Evolutionary conservation across 2,797 vertebrate species (phyloP).

Genomic region (Buceros bicornis): DNA sequence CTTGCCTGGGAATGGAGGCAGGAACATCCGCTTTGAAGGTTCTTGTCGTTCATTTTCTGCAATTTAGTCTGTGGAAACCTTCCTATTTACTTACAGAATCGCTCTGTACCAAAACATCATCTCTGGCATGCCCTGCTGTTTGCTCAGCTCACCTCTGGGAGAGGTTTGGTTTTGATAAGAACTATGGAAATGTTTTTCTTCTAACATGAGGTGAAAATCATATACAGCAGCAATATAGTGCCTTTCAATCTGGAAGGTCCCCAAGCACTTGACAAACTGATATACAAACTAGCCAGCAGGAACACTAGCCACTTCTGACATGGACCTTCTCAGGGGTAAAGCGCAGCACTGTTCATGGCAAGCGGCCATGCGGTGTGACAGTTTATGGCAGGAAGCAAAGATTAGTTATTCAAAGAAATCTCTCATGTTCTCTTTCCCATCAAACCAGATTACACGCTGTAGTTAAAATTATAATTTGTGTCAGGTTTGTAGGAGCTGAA

Average conservation of each 20-base stretch:
- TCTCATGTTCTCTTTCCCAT: background rate
- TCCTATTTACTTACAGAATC: constrained; percentile 40
- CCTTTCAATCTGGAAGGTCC: constrained; percentile 10
- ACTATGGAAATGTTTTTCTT: constrained; percentile 58
- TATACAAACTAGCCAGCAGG: background rate
- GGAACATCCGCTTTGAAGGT: background rate
- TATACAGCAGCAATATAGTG: constrained; percentile 14
- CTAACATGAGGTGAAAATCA: constrained; percentile 31
- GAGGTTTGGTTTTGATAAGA: constrained; percentile 68
- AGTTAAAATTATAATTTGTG: background rate
- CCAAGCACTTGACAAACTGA: background rate
- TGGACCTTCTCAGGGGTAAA: background rate
- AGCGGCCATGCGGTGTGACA: background rate
- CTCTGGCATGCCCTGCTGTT: constrained; percentile 41
- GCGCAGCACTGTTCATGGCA: background rate
- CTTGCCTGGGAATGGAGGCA: background rate
- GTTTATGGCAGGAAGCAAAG: constrained; percentile 20
- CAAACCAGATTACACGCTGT: background rate
- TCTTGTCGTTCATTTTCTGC: constrained; percentile 24
- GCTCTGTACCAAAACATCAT: constrained; percentile 32
- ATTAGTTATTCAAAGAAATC: background rate
- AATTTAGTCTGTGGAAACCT: constrained; percentile 47
- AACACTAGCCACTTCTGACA: background rate
- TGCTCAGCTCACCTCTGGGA: constrained; percentile 65
- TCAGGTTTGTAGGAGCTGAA: background rate